These are phyloP conservation scores for Brachynemurus nebulosus DNA, from an alignment of 2,888 invertebrate genomes.

Conservation along the genomic window DNA sequence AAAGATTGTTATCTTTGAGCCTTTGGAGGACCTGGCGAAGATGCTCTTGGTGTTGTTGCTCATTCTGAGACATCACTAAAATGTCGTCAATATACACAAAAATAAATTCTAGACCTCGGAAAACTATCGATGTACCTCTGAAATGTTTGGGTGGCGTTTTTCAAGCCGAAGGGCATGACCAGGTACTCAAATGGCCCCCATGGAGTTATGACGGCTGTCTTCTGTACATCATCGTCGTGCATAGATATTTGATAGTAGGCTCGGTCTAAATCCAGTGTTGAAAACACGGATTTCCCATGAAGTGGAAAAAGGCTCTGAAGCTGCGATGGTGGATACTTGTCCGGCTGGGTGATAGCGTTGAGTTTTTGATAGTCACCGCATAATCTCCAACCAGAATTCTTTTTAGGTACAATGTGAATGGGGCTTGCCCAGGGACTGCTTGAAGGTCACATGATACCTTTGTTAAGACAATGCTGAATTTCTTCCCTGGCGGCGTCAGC, in stretches of 20 bases:
- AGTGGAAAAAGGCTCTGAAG: neutral
- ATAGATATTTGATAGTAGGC: neutral
- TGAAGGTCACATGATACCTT: no score
- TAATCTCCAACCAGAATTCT: neutral
- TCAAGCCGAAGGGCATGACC: neutral
- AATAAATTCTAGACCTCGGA: no score
- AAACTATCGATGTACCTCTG: no score
- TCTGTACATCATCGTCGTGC: neutral
- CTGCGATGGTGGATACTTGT: neutral
- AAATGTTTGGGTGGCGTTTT: no score
- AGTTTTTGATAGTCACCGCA: neutral
- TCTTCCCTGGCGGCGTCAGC: neutral
- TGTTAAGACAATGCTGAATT: neutral
- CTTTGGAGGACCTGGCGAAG: no score
- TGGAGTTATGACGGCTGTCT: neutral
- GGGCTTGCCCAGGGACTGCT: neutral
- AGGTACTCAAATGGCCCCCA: neutral
- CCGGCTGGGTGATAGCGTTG: neutral
- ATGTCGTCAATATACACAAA: no score
- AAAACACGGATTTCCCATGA: neutral
- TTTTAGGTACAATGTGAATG: no score
- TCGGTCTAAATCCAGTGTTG: neutral
- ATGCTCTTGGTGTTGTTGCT: no score
- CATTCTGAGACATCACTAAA: no score
- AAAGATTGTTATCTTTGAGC: no score